A percentile compares a stretch with the other conserved stretches of the same genome.
phyloP scores from a whole-genome alignment of 2,113 vertebrate genomes.

The Bos indicus region DNA sequence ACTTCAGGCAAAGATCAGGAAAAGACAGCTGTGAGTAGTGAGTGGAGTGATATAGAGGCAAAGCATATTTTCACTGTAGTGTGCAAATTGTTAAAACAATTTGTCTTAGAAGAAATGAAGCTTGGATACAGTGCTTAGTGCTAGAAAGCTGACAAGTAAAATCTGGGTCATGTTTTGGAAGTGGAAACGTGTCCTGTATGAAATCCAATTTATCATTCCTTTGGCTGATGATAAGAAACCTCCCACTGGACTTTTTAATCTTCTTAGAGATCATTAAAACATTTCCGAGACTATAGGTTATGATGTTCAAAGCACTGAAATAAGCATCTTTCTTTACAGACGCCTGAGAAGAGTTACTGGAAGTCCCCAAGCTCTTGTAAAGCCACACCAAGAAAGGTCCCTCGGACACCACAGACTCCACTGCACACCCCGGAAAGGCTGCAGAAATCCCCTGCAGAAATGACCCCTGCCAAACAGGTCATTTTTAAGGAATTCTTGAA shows the following conservation, averaged over 20 bases:
- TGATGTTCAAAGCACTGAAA: background rate
- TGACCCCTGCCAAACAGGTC: conserved; percentile 54
- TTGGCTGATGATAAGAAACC: background rate
- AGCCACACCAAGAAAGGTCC: conserved; percentile 55
- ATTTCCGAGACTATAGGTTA: background rate
- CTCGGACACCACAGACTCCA: background rate
- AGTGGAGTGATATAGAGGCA: background rate
- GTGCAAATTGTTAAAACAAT: background rate
- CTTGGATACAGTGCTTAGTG: background rate
- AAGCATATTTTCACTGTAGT: background rate
- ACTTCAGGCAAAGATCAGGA: background rate
- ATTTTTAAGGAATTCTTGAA: conserved; percentile 51
- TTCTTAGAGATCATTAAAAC: background rate
- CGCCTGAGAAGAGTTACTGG: conserved; percentile 72
- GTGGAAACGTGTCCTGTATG: background rate
- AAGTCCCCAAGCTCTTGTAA: conserved; percentile 57
- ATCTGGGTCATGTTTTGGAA: background rate
- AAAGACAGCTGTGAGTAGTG: background rate
- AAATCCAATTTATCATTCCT: background rate
- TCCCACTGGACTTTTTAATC: background rate
- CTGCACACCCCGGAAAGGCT: background rate
- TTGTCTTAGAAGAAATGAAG: background rate
- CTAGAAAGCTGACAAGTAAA: background rate
- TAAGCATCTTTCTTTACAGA: conserved; percentile 69
- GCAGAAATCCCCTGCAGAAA: conserved; percentile 45